Conservation (phyloP, 2,113 vertebrate genomes). For the Phylloscopus trochilus region DNA sequence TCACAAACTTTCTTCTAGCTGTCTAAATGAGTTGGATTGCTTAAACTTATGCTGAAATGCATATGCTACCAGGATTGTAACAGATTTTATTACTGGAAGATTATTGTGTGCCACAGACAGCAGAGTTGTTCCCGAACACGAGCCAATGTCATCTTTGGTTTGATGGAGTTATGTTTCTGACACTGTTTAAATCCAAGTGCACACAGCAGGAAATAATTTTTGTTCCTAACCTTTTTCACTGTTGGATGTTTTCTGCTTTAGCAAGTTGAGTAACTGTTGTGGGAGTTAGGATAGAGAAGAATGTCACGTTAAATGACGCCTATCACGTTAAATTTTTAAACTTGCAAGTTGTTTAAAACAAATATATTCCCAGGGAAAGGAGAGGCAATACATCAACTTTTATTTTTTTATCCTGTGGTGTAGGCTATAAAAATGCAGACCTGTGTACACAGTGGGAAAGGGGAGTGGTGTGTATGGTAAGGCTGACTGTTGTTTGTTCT, state of each 20-base stretch:
- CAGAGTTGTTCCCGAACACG: background rate
- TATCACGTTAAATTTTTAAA: background rate
- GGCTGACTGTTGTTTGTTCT: background rate
- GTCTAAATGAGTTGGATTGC: background rate
- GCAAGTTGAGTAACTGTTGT: background rate
- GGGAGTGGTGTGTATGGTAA: background rate
- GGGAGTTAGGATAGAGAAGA: background rate
- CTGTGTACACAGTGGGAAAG: background rate
- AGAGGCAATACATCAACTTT: background rate
- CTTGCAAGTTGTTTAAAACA: background rate
- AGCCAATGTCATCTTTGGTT: background rate
- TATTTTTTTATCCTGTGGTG: background rate
- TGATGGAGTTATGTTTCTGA: background rate
- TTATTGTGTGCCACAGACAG: background rate
- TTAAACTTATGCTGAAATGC: background rate
- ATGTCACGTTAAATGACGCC: background rate
- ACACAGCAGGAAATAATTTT: background rate
- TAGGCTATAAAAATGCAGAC: background rate
- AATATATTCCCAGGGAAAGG: background rate
- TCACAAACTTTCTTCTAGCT: background rate
- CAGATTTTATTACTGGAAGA: background rate
- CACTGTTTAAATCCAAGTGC: background rate
- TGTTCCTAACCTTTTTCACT: background rate
- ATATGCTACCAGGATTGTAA: background rate
- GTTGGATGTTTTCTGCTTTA: background rate